Evolutionary conservation across 2,888 invertebrate species (phyloP), one percentile per base, ranked within the genome.

Genomic region (Coenonympha arcania): DNA sequence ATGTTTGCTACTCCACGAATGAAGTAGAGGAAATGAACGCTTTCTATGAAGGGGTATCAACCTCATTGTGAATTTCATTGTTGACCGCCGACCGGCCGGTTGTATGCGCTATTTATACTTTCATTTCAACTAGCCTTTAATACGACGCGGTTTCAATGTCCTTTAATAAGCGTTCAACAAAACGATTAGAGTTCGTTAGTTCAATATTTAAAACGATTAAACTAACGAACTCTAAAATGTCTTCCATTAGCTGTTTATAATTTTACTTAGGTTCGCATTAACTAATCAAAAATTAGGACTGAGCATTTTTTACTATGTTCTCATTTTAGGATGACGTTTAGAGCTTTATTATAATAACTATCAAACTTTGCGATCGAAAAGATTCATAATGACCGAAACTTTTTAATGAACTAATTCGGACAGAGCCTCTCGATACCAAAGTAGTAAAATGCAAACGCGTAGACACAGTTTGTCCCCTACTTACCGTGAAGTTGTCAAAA

Each of bases 1-100:
- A 64, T 76, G 74, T 75, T 79, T 76, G 75, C 74, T 71, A 71
- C 74, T 69, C 73, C 65, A 68, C 68, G 69, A 67, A 70, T 70
- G 69, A 68, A 75, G 68, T 69, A 68, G 64, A 64, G 66, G 65
- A 77, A 79, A 76, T 76, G 71, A 77, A 71, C 71, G 70, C 69
- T 73, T 76, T 73, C 75, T 72, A 69, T 68, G 70, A 69, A 61
- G 66, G 68, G 62, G 64, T 69, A 68, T 68, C 64, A 64, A 63
- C 65, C 64, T 62, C 62, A 58, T 61, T 63, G 59, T 50, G 57
- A 61, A 60, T 60, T 59, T 59, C 58, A 58, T 63, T 58, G 60
- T 58, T 60, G 52, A 57, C 56, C 53, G 61, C 51, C 52, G 52
- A 57, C 56, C 53, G 61, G 52, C 52, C 55, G 58, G 54, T 54